Conservation (phyloP, 2,888 invertebrate genomes). For the Dicyrtomina minuta region DNA sequence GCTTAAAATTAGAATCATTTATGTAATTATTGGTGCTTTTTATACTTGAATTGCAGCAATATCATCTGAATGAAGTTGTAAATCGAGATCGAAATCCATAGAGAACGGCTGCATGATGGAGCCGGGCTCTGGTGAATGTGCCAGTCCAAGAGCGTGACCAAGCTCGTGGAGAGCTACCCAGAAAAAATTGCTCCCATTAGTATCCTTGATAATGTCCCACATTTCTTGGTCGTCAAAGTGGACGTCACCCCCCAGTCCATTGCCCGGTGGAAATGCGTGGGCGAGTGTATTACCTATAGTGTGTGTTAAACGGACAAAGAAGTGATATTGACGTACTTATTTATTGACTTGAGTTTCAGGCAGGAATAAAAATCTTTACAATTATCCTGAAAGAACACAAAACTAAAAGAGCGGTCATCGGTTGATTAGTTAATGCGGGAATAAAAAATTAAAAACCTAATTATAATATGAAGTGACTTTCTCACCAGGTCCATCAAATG, state of each 20-base stretch:
- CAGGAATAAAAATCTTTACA: no score
- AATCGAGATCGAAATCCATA: constrained; percentile 40
- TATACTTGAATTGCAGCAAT: constrained; percentile 40
- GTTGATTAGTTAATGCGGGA: no score
- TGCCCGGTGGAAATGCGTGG: constrained; percentile 31
- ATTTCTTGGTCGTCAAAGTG: constrained; percentile 27
- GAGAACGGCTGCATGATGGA: constrained; percentile 49
- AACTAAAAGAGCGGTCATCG: no score
- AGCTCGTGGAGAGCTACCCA: constrained; percentile 29
- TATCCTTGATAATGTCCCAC: constrained; percentile 2
- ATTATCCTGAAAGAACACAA: no score
- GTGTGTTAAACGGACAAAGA: no score
- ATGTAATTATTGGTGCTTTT: not conserved
- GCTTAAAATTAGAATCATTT: no score
- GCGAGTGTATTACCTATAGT: constrained; percentile 20
- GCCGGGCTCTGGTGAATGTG: constrained; percentile 41
- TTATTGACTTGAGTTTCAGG: no score
- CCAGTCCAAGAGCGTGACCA: constrained; percentile 57
- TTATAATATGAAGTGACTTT: no score
- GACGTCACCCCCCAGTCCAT: constrained; percentile 26
- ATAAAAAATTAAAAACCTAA: no score
- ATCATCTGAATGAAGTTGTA: constrained; percentile 47
- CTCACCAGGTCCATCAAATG: constrained; percentile 78
- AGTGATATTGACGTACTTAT: no score
- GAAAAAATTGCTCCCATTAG: constrained; percentile 5